Base-by-base conservation (phyloP, 2,797 vertebrate species). In the Premnoplex brunnescens region DNA sequence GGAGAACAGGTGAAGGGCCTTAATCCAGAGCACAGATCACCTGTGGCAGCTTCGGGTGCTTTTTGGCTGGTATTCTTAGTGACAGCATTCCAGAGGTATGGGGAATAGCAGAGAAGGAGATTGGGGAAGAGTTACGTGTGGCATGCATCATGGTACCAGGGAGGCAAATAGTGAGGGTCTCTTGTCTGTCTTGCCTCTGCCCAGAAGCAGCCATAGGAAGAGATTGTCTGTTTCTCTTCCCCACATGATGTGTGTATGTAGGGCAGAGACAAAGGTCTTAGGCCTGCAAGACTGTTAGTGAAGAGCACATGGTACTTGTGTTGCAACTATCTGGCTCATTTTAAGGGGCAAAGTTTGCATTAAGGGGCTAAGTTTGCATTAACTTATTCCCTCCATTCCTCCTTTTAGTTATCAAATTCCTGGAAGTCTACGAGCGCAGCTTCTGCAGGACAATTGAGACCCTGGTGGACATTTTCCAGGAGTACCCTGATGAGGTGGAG, bases 401-500 rank as follows among this genome's bases (percentile, higher is more conserved):
- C 93, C 74, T 84, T 76, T 26, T 97, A 99, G 99, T 99, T 98
- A 98, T 99, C 96, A 98, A 98, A 89, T 99, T 99, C 95, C 97
- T 99, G 97, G 99, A 99, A 43, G 99, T 99, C 95, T 99, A 98
- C 95, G 98, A 98, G 94, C 99, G 98, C 95, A 99, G 99, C 92
- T 98, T 98, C 97, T 99, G 99, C 98, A 98, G 98, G 96, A 98
- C 99, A 6, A 98, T 99, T 71, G 99, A 99, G 97, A 97, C 98
- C 85, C 98, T 99, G 98, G 99, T 99, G 97, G 99, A 99, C 95
- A 99, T 99, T 97, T 98, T 99, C 96, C 98, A 99, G 97, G 99
- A 99, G 97, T 99, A 99, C 80, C 99, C 99, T 0, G 99, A 99
- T 27, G 99, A 99, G 94, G 99, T 99, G 80, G 99, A 99, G 93